Conservation (phyloP, 2,113 vertebrate genomes). For the Cricetomys ansorgei region DNA sequence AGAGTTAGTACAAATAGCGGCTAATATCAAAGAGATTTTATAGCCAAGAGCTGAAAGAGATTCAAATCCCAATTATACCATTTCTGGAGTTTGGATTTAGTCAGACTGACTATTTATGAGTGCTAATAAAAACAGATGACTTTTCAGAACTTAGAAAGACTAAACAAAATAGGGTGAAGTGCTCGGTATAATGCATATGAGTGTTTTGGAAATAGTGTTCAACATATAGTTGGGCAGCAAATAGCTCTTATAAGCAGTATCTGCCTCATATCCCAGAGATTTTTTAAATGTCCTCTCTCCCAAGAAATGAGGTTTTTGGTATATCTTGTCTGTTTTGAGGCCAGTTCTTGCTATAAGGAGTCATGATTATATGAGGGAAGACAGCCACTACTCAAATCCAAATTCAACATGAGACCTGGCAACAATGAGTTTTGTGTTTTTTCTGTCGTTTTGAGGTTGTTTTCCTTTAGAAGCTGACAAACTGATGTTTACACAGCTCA, state of each 20-base stretch:
- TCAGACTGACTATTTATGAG: not conserved
- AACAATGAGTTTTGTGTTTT: not conserved
- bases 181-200: not conserved
- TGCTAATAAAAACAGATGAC: not conserved
- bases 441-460: not conserved
- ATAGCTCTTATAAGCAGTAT: not conserved
- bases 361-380: not conserved
- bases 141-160: not conserved
- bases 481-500: not conserved
- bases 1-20: not conserved
- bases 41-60: not conserved
- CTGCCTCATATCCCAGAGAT: not conserved
- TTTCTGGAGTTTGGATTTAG: not conserved
- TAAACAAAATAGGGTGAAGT: not conserved
- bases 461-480: not conserved
- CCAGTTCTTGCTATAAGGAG: not conserved
- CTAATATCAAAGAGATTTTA: not conserved
- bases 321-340: not conserved
- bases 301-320: not conserved
- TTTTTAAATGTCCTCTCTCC: not conserved
- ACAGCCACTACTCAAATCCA: accelerated
- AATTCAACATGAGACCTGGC: too few species aligned
- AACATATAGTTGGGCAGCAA: not conserved
- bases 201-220: not conserved
- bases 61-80: not conserved